Conservation (phyloP, 2,797 vertebrate species). For the Oreochromis mossambicus region DNA sequence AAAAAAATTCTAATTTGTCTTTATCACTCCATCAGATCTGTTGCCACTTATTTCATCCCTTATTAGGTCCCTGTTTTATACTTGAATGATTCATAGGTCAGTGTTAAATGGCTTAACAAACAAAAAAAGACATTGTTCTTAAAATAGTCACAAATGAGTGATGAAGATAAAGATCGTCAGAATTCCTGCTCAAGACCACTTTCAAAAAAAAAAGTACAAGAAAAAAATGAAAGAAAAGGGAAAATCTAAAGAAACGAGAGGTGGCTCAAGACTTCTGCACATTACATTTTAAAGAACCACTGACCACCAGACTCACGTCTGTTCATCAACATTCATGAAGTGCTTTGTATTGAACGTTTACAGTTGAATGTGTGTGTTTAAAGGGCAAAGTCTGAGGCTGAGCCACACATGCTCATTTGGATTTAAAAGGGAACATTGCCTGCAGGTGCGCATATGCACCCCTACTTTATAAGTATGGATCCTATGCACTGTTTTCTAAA, state of each 20-base stretch:
- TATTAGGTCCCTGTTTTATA: neutral
- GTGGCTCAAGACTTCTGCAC: neutral
- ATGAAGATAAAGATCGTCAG: neutral
- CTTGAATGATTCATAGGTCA: neutral
- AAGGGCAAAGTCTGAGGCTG: neutral
- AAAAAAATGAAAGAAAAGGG: neutral
- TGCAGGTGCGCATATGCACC: neutral
- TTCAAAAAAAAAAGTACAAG: neutral
- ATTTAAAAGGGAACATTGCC: neutral
- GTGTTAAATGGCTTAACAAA: neutral
- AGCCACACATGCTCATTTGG: neutral
- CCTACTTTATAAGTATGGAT: neutral
- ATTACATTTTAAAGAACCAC: neutral
- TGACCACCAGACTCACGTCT: neutral
- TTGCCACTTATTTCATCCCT: neutral
- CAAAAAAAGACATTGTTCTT: accelerated
- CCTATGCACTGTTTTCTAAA: neutral
- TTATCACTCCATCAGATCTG: neutral
- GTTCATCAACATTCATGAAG: neutral
- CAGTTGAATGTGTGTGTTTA: neutral
- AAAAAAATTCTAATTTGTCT: neutral
- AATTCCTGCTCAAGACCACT: neutral
- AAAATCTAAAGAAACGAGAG: neutral
- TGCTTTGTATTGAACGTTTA: neutral
- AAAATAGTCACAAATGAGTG: neutral